Conservation (phyloP, 2,888 invertebrate genomes). For the Apantesis nais region DNA sequence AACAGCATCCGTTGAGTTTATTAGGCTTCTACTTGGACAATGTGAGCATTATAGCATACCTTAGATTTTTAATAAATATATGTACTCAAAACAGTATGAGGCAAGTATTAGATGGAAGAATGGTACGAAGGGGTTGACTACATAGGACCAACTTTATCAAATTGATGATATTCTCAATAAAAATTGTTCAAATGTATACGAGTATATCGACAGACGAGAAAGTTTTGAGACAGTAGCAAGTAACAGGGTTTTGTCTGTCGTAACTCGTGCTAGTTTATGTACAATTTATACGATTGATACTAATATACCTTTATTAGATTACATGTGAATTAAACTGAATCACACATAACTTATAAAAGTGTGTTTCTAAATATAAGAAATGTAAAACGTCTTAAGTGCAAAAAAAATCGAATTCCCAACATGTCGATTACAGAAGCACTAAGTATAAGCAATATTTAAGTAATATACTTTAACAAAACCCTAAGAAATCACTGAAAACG, state of each 20-base stretch:
- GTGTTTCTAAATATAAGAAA: background rate
- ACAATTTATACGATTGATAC: too few species aligned
- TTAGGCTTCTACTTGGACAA: constrained; percentile 41
- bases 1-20: constrained; percentile 44
- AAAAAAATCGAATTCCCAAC: background rate
- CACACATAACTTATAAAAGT: too few species aligned
- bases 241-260: background rate
- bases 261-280: background rate
- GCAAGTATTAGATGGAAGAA: too few species aligned
- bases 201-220: background rate
- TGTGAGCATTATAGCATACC: background rate
- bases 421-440: background rate
- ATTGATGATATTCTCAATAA: background rate
- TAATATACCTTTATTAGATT: too few species aligned
- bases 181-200: background rate
- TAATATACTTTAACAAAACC: background rate
- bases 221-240: background rate
- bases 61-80: background rate
- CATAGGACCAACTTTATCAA: background rate
- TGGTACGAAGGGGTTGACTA: background rate
- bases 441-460: background rate
- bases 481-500: background rate
- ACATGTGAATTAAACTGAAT: too few species aligned
- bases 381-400: too few species aligned
- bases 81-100: background rate